Evolutionary conservation across 2,113 vertebrate species (phyloP).

Genomic region (Paradoxurus hermaphroditus): DNA sequence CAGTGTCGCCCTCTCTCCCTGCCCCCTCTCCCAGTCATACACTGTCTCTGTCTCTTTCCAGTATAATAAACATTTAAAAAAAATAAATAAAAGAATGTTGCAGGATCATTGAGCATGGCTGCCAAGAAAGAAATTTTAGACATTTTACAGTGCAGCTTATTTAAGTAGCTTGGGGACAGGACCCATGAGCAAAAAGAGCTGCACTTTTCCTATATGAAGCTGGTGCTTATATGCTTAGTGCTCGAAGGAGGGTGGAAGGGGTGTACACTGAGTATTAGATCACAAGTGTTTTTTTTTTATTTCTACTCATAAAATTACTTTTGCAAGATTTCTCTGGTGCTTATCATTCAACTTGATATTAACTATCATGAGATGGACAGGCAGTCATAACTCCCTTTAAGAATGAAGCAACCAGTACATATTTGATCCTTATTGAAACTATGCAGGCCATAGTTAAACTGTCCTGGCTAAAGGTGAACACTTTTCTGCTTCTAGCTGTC

Average conservation of each 20-base stretch:
- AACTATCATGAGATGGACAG: background rate
- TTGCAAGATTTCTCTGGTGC: background rate
- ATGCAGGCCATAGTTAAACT: background rate
- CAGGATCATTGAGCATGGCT: background rate
- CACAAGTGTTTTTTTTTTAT: background rate
- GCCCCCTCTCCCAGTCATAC: too few relatives aligned
- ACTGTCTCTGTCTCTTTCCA: too few relatives aligned
- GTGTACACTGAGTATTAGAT: background rate
- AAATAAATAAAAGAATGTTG: too few relatives aligned
- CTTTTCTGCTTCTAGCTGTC: background rate
- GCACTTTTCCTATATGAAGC: background rate
- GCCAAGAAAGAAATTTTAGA: background rate
- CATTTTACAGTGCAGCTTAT: background rate
- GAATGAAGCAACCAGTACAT: too few relatives aligned
- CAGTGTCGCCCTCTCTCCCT: too few relatives aligned
- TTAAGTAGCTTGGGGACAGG: background rate
- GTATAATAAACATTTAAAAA: too few relatives aligned
- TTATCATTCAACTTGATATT: background rate
- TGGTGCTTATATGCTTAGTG: background rate
- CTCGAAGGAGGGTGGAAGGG: background rate
- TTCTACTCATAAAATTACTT: background rate
- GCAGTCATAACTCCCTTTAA: too few relatives aligned
- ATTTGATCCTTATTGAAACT: background rate
- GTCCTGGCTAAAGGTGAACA: background rate
- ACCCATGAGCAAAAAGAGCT: background rate